Percentiles rank a stretch among this genome's conserved stretches.
phyloP scores from a whole-genome alignment of 2,797 vertebrate genomes.

The Selene dorsalis region DNA sequence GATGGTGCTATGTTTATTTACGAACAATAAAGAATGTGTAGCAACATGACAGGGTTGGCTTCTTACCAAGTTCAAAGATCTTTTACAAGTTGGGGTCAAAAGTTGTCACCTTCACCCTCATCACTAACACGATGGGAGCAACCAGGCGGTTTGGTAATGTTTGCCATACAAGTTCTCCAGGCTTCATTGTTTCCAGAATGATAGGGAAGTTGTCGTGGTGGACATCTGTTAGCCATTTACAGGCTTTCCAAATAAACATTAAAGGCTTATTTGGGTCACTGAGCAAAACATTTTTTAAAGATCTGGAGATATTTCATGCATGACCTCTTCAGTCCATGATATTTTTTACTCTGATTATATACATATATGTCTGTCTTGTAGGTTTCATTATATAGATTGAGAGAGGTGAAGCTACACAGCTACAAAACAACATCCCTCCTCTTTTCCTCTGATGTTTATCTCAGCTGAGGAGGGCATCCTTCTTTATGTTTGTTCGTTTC shows the following conservation, averaged over 20 bases:
- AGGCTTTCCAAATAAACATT: constrained; percentile 20
- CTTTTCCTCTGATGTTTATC: constrained; percentile 49
- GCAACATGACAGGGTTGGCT: constrained; percentile 11
- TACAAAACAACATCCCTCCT: constrained; percentile 32
- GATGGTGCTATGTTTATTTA: constrained; percentile 56
- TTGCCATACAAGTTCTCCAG: not conserved
- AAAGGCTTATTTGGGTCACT: constrained; percentile 9
- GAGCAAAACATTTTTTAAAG: not conserved
- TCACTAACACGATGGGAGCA: constrained; percentile 24
- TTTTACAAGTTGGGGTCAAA: constrained; percentile 35
- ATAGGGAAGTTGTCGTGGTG: constrained; percentile 1
- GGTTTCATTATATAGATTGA: not conserved
- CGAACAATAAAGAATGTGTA: constrained; percentile 45
- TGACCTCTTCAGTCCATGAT: not conserved
- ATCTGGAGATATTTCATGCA: not conserved
- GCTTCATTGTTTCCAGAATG: constrained; percentile 28
- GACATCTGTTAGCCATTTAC: constrained; percentile 20
- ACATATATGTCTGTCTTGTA: constrained; percentile 13
- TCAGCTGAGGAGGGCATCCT: constrained; percentile 43
- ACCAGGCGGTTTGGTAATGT: constrained; percentile 8
- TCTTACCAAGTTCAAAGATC: constrained; percentile 46
- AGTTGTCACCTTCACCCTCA: constrained; percentile 31
- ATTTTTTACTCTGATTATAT: constrained; percentile 6
- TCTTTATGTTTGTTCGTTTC: constrained; percentile 53
- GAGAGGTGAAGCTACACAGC: constrained; percentile 23